Conservation (phyloP, 1,140 invertebrate species). For the Marisa cornuarietis region DNA sequence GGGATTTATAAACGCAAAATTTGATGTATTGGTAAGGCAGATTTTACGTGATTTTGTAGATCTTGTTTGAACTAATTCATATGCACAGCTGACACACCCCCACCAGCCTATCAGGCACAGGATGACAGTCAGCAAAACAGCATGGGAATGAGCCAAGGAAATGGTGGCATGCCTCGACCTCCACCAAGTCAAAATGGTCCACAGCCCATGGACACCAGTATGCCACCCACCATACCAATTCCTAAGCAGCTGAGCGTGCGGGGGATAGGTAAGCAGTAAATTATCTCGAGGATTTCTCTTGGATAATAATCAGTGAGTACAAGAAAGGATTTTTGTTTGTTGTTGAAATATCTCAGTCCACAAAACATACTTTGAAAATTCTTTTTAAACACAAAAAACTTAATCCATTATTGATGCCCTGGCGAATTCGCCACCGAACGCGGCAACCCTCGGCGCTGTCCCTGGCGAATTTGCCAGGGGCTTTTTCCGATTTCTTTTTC, state of each 20-base stretch:
- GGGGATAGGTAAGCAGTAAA: constrained; percentile 6
- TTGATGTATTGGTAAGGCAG: not conserved
- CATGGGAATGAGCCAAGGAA: constrained; percentile 66
- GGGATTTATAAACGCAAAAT: not conserved
- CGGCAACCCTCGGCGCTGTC: no score
- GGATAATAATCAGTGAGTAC: no score
- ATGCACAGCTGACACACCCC: constrained; percentile 82
- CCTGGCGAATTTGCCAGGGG: no score
- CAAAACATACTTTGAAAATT: no score
- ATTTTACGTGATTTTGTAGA: not conserved
- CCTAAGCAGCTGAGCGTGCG: constrained; percentile 17
- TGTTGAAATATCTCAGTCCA: no score
- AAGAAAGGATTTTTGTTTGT: no score
- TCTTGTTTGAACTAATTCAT: constrained; percentile 21
- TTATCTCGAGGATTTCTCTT: no score
- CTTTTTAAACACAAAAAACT: no score
- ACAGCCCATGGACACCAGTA: constrained; percentile 55
- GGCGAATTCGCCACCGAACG: no score
- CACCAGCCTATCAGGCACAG: constrained; percentile 90
- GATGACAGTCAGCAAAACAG: constrained; percentile 71
- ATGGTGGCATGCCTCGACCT: constrained; percentile 25
- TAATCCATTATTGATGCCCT: no score
- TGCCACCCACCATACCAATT: constrained; percentile 21
- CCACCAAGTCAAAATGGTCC: constrained; percentile 35
- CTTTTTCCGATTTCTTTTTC: no score